Percentiles rank a stretch among this genome's conserved stretches.
Conservation (phyloP, 2,113 vertebrate genomes). For the Eretmochelys imbricata region DNA sequence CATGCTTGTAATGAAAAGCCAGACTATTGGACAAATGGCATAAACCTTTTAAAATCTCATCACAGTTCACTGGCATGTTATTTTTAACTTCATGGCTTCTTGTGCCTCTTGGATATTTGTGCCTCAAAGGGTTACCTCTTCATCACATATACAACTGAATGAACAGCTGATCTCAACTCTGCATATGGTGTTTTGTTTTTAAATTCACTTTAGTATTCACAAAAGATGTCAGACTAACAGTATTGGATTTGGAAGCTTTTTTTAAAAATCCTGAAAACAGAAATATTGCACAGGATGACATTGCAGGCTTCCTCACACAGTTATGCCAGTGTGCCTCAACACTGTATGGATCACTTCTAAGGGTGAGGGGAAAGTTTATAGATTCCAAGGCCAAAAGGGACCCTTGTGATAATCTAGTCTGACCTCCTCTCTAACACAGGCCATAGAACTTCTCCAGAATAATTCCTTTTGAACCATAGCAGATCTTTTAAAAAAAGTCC, state of each 20-base stretch:
- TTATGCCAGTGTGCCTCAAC: neutral
- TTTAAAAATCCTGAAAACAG: neutral
- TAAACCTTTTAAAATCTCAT: constrained; percentile 47
- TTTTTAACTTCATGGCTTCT: constrained; percentile 27
- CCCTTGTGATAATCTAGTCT: neutral
- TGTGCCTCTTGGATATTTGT: neutral
- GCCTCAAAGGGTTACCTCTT: constrained; percentile 30
- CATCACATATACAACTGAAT: neutral
- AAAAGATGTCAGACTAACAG: constrained; percentile 11
- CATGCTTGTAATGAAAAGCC: constrained; percentile 21
- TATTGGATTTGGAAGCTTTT: neutral
- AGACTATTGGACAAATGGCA: constrained; percentile 17
- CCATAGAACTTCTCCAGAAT: neutral
- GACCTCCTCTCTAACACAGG: neutral
- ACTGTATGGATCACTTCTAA: neutral
- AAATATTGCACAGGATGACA: neutral
- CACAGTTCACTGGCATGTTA: neutral
- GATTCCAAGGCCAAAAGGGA: neutral
- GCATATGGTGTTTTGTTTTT: constrained; percentile 31
- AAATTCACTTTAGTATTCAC: constrained; percentile 16
- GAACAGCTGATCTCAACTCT: constrained; percentile 26
- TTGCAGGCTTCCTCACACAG: neutral
- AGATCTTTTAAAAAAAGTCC: neutral
- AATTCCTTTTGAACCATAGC: neutral
- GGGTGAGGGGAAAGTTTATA: neutral